Conservation (phyloP, 2,797 vertebrate species). For the Notamacropus eugenii region DNA sequence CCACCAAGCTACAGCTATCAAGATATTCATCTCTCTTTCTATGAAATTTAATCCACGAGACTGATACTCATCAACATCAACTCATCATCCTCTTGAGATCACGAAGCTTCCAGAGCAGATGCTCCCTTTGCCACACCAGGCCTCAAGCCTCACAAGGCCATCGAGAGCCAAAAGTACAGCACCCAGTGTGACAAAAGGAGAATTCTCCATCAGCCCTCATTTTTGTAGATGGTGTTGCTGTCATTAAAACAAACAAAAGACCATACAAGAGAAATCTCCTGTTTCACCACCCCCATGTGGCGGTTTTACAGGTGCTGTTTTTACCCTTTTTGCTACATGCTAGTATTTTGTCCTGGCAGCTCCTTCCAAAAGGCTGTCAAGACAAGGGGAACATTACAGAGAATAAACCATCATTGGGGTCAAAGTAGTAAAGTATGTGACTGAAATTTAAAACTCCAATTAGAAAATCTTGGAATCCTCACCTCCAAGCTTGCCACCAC, state of each 20-base stretch:
- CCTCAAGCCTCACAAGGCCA: conserved; percentile 23
- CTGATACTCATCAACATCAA: conserved; percentile 66
- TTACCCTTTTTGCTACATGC: conserved; percentile 50
- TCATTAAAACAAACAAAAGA: conserved; percentile 60
- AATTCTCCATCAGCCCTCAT: conserved; percentile 56
- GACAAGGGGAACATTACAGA: conserved; percentile 46
- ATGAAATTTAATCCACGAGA: conserved; percentile 77
- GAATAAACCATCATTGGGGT: conserved; percentile 23
- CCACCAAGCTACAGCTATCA: conserved; percentile 76
- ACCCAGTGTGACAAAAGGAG: conserved; percentile 46
- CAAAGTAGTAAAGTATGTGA: conserved; percentile 25
- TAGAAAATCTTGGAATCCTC: conserved; percentile 50
- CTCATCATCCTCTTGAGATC: conserved; percentile 74
- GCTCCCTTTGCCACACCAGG: conserved; percentile 52
- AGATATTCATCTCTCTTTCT: conserved; percentile 79
- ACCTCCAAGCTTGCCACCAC: not conserved
- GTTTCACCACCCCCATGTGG: conserved; percentile 67
- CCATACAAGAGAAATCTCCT: conserved; percentile 66
- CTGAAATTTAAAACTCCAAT: conserved; percentile 52
- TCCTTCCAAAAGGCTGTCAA: conserved; percentile 49
- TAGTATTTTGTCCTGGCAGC: conserved; percentile 71
- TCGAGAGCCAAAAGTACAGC: conserved; percentile 8
- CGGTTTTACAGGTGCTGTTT: conserved; percentile 18
- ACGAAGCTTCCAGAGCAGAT: conserved; percentile 37
- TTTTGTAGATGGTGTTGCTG: not conserved